These are phyloP conservation scores for Macrobrachium rosenbergii DNA, from an alignment of 1,140 invertebrate species.

Conservation along the genomic window DNA sequence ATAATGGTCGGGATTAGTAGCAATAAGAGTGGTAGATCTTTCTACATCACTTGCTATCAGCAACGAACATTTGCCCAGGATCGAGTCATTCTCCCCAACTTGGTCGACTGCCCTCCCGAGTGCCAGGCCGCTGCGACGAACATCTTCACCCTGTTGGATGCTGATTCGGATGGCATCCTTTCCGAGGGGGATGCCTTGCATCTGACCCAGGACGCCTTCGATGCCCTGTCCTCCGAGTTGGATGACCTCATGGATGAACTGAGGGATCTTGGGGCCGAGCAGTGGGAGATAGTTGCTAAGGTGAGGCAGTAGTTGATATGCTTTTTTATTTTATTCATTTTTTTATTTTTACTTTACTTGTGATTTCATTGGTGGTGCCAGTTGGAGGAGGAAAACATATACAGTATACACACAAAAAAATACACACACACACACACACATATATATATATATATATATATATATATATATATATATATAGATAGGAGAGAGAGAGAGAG, in stretches of 20 bases:
- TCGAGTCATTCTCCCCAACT: conserved; percentile 17
- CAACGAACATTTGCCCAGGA: background rate
- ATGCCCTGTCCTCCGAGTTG: conserved; percentile 31
- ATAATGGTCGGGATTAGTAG: no score
- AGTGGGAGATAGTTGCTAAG: background rate
- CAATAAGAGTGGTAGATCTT: background rate
- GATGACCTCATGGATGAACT: conserved; percentile 28
- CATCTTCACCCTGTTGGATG: conserved; percentile 39
- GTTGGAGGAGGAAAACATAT: no score
- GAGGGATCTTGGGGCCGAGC: background rate
- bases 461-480: no score
- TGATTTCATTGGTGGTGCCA: no score
- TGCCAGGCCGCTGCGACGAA: background rate
- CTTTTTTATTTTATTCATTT: no score
- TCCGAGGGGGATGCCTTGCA: conserved; percentile 29
- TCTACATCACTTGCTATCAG: background rate
- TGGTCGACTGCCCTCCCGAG: conserved; percentile 43
- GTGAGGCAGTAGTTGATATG: background rate
- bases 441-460: no score
- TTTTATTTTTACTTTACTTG: no score
- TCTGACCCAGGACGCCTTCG: conserved; percentile 29
- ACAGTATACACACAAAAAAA: no score
- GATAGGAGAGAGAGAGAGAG: no score
- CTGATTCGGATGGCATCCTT: conserved; percentile 18
- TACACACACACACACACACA: no score